Evolutionary conservation across 2,888 invertebrate species (phyloP).

Genomic region (Sarcophaga carnaria): DNA sequence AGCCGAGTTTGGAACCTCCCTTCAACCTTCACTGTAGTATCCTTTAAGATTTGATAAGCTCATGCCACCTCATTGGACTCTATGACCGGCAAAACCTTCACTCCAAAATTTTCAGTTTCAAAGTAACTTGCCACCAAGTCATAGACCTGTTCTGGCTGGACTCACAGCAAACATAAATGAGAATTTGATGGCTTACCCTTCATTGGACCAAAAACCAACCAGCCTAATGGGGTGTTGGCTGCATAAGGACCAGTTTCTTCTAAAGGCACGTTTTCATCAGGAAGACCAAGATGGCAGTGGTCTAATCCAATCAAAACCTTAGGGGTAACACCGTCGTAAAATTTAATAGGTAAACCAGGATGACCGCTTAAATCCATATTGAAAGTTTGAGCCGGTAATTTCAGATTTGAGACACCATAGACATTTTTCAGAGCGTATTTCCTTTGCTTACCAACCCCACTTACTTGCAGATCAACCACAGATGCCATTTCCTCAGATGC

Average conservation of each 20-base stretch:
- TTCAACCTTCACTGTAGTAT: background rate
- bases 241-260: slow-evolving; percentile 46
- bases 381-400: slow-evolving; percentile 57
- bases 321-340: slow-evolving; percentile 41
- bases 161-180: no score
- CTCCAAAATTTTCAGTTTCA: slow-evolving; percentile 50
- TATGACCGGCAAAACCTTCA: slow-evolving; percentile 3
- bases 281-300: slow-evolving; percentile 58
- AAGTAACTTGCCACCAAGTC: background rate
- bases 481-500: slow-evolving; percentile 30
- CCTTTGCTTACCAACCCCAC: slow-evolving; percentile 16
- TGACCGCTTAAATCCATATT: background rate
- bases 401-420: slow-evolving; percentile 54
- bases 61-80: slow-evolving; percentile 39
- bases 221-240: slow-evolving; percentile 46
- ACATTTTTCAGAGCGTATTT: slow-evolving; percentile 36
- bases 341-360: background rate
- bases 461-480: slow-evolving; percentile 42
- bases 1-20: no score
- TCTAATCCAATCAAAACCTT: slow-evolving; percentile 62
- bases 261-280: slow-evolving; percentile 28
- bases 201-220: background rate
- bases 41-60: background rate
- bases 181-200: no score
- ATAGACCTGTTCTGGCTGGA: no score